These are phyloP conservation scores for Acrocephalus kingi DNA, from an alignment of 2,113 vertebrate species.

Conservation along the genomic window DNA sequence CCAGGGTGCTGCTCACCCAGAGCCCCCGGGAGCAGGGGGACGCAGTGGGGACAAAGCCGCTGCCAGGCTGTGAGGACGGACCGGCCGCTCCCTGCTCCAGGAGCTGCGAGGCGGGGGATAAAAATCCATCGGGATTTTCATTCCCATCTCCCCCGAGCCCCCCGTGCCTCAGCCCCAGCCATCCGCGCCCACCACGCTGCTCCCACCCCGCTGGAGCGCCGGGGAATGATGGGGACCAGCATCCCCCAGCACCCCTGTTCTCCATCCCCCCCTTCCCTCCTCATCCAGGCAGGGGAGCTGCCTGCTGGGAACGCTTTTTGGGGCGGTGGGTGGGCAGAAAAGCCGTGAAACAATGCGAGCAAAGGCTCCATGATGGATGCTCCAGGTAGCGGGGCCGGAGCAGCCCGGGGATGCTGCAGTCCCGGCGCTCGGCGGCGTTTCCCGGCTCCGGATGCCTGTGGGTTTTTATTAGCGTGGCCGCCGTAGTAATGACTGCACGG, in stretches of 20 bases:
- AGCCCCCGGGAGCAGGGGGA: not conserved
- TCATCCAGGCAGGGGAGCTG: not conserved
- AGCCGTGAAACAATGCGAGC: not conserved
- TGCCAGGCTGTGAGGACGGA: not conserved
- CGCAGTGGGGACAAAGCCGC: not conserved
- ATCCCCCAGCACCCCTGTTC: not conserved
- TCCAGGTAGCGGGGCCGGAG: not conserved
- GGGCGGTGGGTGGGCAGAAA: not conserved
- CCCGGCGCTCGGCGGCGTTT: not conserved
- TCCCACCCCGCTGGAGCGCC: not conserved
- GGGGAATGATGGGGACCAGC: not conserved
- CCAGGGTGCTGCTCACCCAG: not conserved
- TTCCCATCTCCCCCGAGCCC: not conserved
- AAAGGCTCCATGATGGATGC: slow-evolving; percentile 40
- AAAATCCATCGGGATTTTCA: not conserved
- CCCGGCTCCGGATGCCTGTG: not conserved
- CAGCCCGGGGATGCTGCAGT: not conserved
- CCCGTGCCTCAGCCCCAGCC: not conserved
- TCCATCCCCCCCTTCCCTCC: not conserved
- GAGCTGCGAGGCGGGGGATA: not conserved
- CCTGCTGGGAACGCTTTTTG: not conserved
- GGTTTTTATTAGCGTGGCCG: not conserved
- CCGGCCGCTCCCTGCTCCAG: not conserved
- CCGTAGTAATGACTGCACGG: not conserved
- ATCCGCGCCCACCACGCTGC: not conserved